Evolutionary conservation across 2,113 vertebrate genomes (phyloP).

Genomic region (Rhinoderma darwinii): DNA sequence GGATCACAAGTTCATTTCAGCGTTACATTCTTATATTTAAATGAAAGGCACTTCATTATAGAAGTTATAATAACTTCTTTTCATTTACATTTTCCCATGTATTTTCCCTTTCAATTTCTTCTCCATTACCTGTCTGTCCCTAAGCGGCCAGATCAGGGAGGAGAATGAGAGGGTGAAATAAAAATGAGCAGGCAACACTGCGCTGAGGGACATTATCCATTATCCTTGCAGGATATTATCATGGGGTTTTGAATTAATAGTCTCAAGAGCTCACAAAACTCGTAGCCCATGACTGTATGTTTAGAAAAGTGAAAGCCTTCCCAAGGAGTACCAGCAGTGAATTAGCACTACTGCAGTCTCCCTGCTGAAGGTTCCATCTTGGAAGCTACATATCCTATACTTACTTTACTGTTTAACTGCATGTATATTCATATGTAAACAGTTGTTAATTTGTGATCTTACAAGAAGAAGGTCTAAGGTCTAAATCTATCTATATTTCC

Average conservation of each 20-base stretch:
- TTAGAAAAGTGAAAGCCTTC: constrained; percentile 34
- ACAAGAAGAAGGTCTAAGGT: neutral
- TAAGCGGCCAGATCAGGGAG: constrained; percentile 80
- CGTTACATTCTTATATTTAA: constrained; percentile 99
- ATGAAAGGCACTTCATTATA: constrained; percentile 99
- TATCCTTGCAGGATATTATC: constrained; percentile 49
- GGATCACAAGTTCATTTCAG: constrained; percentile 97
- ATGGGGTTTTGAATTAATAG: constrained; percentile 27
- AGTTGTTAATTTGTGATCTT: neutral
- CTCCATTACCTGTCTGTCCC: constrained; percentile 97
- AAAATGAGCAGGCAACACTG: constrained; percentile 69
- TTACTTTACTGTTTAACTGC: neutral
- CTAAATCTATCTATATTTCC: neutral
- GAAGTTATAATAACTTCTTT: constrained; percentile 98
- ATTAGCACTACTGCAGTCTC: neutral
- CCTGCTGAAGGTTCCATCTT: neutral
- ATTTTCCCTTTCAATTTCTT: constrained; percentile 94
- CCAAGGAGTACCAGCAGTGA: neutral
- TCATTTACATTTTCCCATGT: constrained; percentile 97
- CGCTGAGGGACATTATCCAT: constrained; percentile 60
- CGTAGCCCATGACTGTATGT: constrained; percentile 38
- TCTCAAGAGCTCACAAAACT: constrained; percentile 28
- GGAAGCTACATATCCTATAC: neutral
- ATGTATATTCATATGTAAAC: neutral
- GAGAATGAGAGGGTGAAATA: constrained; percentile 74